Evolutionary conservation across 2,797 vertebrate genomes (phyloP), one percentile per base, ranked within the genome.

Genomic region (Kryptopterus vitreolus): DNA sequence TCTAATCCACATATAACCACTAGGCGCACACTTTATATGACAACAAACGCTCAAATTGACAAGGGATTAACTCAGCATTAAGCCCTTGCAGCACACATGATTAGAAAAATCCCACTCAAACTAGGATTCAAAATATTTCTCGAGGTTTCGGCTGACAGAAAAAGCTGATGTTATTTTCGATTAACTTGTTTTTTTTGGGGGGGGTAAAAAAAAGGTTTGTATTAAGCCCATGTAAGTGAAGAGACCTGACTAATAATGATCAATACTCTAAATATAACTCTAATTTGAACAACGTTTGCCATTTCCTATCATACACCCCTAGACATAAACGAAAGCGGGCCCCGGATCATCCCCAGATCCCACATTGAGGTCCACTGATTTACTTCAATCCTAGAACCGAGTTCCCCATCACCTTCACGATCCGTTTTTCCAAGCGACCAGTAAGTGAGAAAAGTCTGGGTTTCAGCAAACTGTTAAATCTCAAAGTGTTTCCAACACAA

Each of bases 81-180:
- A 81, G 79, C 74, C 46, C 59, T 18, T 22, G 48, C 52, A 78
- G 77, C 63, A 69, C 52, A 59, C 20, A 43, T 29, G 71, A 82
- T 87, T 71, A 35, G 69, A 12, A 70, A 52, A 70, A 53, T 35
- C 50, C 52, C 50, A 31, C 3, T 48, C 33, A 0, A 35, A 11
- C 26, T 8, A 22, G 29, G 29, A 71, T 20, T 29, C 24, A 29
- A 69, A 43, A 69, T 31, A 33, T 31, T 22, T 22, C 26, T 18
- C 13, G 18, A 53, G 5, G 4, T 53, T 71, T 33, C 20, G 29
- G 33, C 16, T 8, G 20, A 31, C 24, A 52, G 16, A 31, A 50
- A 5, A 5, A 1, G 20, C 50, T 18, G 18, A 43, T 11, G 1
- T 9, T 20, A 20, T 33, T 12, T 53, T 29, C 50, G 68, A 0